Base-by-base conservation (phyloP, 2,113 vertebrate genomes). In the Pachyramphus minor region DNA sequence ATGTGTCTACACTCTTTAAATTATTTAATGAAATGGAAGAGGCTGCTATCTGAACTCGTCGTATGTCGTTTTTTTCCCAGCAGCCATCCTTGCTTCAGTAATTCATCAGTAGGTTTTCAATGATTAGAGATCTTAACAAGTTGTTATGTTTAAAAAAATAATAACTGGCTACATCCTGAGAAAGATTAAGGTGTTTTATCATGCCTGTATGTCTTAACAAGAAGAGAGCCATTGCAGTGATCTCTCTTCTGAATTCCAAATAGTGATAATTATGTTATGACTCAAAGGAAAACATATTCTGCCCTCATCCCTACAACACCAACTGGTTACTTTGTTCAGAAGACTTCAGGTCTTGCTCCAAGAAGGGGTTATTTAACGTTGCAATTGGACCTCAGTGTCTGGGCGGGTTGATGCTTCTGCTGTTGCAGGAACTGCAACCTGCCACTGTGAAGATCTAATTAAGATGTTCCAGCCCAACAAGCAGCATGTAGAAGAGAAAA, bases 41-140 rank as follows among this genome's bases (percentile, higher is more conserved):
- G 84, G 78, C 91, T 95, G 84, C 84, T 91, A 1, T 88, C n/a
- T 71, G 39, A 86, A 63, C 23, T 94, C 8, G 39, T 17, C 72
- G 6, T 55, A 16, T 47, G 14, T 64, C 9, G 12, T 64, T 95
- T 50, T 93, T 87, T 42, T 77, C 68, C n/a, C 84, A 92, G 80
- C 76, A 95, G 91, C 81, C 56, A 5, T 73, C 84, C 60, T 96
- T 50, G 97, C 98, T 98, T 98, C 97, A 97, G 97, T 98, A 97
- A 97, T 98, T 98, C 98, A 98, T 85, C 98, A 98, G 96, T 98
- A 98, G 98, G 98, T 98, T 98, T 98, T 98, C 98, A 91, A 25
- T 83, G 31, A 92, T 74, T 53, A 87, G 39, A 83, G 28, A 89
- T 62, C 33, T 62, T 89, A 87, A 22, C 37, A 77, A 81, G 50